A percentile compares a stretch with the other conserved stretches of the same genome.
These are phyloP conservation scores for Nothocercus nigrocapillus DNA, from an alignment of 2,113 vertebrate genomes.

Conservation along the genomic window DNA sequence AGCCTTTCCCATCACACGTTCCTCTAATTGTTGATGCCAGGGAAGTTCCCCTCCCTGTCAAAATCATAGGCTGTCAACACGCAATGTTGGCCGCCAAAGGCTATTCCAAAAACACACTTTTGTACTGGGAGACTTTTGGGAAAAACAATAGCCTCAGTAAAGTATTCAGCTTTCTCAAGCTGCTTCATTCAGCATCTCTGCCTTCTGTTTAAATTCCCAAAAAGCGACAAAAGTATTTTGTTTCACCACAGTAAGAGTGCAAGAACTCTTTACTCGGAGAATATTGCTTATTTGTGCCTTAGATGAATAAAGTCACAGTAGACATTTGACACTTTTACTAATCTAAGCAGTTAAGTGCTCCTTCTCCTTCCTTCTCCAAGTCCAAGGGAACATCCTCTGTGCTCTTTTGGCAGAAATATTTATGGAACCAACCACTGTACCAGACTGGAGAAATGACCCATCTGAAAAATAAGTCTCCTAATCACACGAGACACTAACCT, in stretches of 20 bases:
- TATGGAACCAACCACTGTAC: neutral
- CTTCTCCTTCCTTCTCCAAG: neutral
- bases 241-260: neutral
- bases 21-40: neutral
- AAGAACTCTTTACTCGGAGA: neutral
- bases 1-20: neutral
- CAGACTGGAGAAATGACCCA: neutral
- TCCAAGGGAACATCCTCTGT: neutral
- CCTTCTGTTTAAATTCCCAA: neutral
- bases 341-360: neutral
- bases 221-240: neutral
- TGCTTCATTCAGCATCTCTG: neutral
- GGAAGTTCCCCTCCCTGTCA: neutral
- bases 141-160: neutral
- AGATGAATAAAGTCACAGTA: neutral
- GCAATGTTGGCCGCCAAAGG: neutral
- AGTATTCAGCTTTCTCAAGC: neutral
- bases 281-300: neutral
- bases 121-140: neutral
- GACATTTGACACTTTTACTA: neutral
- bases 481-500: neutral
- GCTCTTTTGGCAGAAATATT: neutral
- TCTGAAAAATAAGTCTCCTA: neutral
- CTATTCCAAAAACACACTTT: neutral
- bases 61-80: neutral